Evolutionary conservation across 2,797 vertebrate species (phyloP).

Genomic region (Tympanoctomys barrerae): DNA sequence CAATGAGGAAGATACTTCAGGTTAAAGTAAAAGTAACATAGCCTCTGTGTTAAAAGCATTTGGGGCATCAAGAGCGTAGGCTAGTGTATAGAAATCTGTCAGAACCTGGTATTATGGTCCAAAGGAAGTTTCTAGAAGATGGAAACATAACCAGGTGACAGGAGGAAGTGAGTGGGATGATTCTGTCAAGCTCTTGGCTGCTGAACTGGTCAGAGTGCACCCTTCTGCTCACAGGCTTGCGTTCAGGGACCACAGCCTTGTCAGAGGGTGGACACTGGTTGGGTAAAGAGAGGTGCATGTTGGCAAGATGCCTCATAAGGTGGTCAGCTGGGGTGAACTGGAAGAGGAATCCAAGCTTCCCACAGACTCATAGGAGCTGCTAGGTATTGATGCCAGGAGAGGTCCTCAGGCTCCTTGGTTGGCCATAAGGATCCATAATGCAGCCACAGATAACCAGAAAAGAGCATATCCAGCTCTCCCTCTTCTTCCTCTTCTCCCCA

Average conservation of each 20-base stretch:
- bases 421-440: neutral
- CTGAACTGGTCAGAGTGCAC: neutral
- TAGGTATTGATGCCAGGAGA: no score
- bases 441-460: neutral
- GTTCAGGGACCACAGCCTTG: neutral
- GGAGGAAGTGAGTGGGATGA: neutral
- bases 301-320: neutral
- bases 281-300: neutral
- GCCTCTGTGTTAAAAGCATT: neutral
- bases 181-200: neutral
- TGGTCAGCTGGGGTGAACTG: neutral
- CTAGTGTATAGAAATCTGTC: neutral
- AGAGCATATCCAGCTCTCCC: neutral
- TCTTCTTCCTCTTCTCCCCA: neutral
- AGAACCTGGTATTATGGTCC: neutral
- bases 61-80: neutral
- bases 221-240: neutral
- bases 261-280: neutral
- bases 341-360: neutral
- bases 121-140: neutral
- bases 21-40: neutral
- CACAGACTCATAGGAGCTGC: neutral
- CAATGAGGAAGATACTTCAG: neutral
- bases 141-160: neutral
- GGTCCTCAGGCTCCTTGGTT: no score